Evolutionary conservation across 2,888 invertebrate genomes (phyloP), one percentile per base, ranked within the genome.

Genomic region (Dynastes tityus): DNA sequence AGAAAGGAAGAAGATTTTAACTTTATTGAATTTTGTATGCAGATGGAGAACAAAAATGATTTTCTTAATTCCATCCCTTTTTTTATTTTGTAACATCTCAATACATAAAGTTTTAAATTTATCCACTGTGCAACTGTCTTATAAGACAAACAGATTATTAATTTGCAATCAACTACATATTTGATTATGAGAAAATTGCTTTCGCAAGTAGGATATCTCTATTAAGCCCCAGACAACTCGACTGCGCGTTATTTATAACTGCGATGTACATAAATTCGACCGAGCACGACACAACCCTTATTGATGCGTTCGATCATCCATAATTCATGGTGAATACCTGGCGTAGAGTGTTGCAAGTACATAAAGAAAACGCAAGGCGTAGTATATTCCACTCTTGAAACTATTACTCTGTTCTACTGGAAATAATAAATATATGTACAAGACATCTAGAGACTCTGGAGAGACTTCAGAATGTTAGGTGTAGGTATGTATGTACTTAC

Each of bases 241-340:
- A 2, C 13, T 11, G 61, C 8, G 27, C 27, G 61, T 61, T 61
- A 27, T 61, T 61, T 61, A 29, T 61, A 27, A 22, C 61, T 27
- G 9, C 61, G 22, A 29, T 61, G n/a, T 22, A 22, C 22, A 22
- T 22, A 61, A 61, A 61, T 29, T 61, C 27, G 16, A 11, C 9
- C 61, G 29, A 27, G 22, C 61, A 61, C 61, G 61, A 27, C 27
- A 27, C 61, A 61, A 29, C 11, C 61, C 11, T 61, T 61, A 61
- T 61, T 61, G 61, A 61, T 61, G 61, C 9, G 29, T 61, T 61
- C 61, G 29, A 61, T 27, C 61, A 61, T 61, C 61, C 61, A 61
- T 61, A 61, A 61, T 61, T 61, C 61, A 61, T 61, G 29, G 22
- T 11, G 29, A 61, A 29, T 61, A 61, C 27, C 61, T 29, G 29